These are phyloP conservation scores for Acronicta psi DNA, from an alignment of 2,888 invertebrate species.

Conservation along the genomic window DNA sequence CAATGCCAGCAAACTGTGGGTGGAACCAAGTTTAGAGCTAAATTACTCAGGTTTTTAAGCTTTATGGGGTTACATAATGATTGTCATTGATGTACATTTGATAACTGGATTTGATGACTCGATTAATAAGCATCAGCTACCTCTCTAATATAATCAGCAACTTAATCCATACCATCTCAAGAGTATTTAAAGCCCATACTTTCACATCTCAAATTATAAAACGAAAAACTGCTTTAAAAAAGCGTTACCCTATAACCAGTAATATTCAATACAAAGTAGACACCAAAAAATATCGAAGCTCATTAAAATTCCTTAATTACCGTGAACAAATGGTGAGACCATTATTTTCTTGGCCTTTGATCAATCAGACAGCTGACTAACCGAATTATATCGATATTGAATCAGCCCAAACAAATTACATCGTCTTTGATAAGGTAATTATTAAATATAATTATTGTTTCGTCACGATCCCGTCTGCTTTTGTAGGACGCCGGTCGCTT, in stretches of 20 bases:
- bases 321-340: slow-evolving; percentile 61
- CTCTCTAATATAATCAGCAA: too few species aligned
- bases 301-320: slow-evolving; percentile 68
- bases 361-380: slow-evolving; percentile 76
- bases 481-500: slow-evolving; percentile 47
- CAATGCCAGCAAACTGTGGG: too few species aligned
- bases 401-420: slow-evolving; percentile 76
- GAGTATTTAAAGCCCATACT: too few species aligned
- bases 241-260: neutral
- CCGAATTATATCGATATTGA: slow-evolving; percentile 77
- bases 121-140: too few species aligned
- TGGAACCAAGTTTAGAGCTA: too few species aligned
- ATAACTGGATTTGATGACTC: too few species aligned
- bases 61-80: too few species aligned
- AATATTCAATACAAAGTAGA: slow-evolving; percentile 19
- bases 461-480: slow-evolving; percentile 76
- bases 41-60: too few species aligned
- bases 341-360: slow-evolving; percentile 68
- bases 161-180: too few species aligned
- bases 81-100: too few species aligned
- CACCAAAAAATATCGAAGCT: slow-evolving; percentile 51
- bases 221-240: neutral
- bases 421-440: slow-evolving; percentile 80
- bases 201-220: neutral
- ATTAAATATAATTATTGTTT: slow-evolving; percentile 84